Percentiles rank a stretch among this genome's conserved stretches.
Conservation (phyloP, 1,140 invertebrate species). For the Heliconius nattereri region DNA sequence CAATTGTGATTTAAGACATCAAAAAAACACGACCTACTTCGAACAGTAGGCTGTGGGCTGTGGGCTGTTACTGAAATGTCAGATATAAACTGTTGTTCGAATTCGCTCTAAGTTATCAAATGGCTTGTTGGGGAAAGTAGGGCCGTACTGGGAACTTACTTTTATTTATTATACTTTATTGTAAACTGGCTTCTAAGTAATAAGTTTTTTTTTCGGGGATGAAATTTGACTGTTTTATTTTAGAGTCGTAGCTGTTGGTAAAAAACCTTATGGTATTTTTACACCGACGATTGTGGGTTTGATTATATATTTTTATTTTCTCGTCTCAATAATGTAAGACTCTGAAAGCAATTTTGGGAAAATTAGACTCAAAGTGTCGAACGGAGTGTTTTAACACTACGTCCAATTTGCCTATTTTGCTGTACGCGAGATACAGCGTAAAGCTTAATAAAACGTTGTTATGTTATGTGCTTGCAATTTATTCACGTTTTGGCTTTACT, state of each 20-base stretch:
- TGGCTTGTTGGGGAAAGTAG: constrained; percentile 20
- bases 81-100: constrained; percentile 18
- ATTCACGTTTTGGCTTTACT: too few relatives aligned
- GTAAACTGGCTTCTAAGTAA: not conserved
- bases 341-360: too few relatives aligned
- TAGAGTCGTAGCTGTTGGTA: not conserved
- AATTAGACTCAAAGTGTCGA: too few relatives aligned
- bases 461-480: too few relatives aligned
- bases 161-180: constrained; percentile 15
- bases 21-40: constrained; percentile 8
- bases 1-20: not conserved
- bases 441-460: too few relatives aligned
- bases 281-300: not conserved
- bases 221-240: not conserved
- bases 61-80: constrained; percentile 16
- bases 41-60: not conserved
- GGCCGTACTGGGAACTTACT: not conserved
- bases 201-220: not conserved
- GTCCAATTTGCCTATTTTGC: too few relatives aligned
- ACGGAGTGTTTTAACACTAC: too few relatives aligned
- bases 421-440: too few relatives aligned
- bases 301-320: too few relatives aligned
- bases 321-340: too few relatives aligned
- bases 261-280: not conserved
- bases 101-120: constrained; percentile 19